Base-by-base conservation (phyloP, 2,888 invertebrate genomes). In the Neoscelio sp. region DNA sequence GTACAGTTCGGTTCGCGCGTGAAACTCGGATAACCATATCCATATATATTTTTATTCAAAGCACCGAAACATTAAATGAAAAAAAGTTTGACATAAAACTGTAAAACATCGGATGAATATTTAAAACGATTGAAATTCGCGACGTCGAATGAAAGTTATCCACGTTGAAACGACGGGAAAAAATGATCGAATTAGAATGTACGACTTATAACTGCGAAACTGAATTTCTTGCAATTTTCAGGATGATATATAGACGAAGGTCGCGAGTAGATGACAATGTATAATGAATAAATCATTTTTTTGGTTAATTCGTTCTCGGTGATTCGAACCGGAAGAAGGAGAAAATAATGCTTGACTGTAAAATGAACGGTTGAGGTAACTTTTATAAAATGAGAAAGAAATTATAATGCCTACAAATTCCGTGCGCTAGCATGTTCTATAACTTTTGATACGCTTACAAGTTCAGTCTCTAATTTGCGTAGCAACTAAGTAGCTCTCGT, bases 381-480 rank as follows among this genome's bases (percentile, higher is more conserved):
- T 68, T 68, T 48, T 26, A 30, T 30, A 58, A 48, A 58, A 58
- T 35, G 40, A 18, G 48, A 65, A 65, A 65, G 52, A 74, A 65
- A 74, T 65, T 56, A 48, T 42, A 76, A 70, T 13, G 56, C 50
- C 42, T 58, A 58, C 33, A 60, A 75, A 64, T 75, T 67, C 40
- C 28, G 30, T 18, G 46, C 50, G 62, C 58, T 40, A 73, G 33
- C 70, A 30, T 64, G 62, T 64, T 68, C 65, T 52, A 58, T 62
- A 77, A 77, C 65, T 77, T 77, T 58, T 77, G 65, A 77, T 77
- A 77, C 58, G 56, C 70, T 70, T 71, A 70, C 70, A 58, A 77
- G 77, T 77, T 77, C 48, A 12, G 64, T 65, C 70, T 58, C 58
- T 71, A 77, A 77, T 77, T 77, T 71, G 70, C 65, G 64, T 65